phyloP scores from a whole-genome alignment of 2,113 vertebrate genomes.

The Notiomystis cincta region DNA sequence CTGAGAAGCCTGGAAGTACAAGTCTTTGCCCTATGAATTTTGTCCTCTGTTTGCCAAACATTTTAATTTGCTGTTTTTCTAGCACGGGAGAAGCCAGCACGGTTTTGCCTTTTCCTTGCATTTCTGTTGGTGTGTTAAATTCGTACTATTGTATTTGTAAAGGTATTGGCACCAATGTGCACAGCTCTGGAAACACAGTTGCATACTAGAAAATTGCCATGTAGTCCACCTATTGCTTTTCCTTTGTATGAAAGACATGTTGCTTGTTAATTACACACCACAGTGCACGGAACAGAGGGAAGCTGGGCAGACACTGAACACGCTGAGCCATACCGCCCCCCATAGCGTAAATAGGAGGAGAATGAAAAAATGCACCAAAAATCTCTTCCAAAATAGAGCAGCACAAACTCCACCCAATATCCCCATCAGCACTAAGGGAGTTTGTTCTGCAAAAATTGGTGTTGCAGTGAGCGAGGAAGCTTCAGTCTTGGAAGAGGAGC shows the following conservation, averaged over 20 bases:
- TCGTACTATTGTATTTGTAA: conserved; percentile 12
- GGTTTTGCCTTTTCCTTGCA: conserved; percentile 30
- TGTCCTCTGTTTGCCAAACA: conserved; percentile 52
- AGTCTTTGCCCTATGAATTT: neutral
- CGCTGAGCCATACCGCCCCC: neutral
- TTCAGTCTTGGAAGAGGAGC: neutral
- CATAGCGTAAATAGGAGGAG: neutral
- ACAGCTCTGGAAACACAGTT: conserved; percentile 56
- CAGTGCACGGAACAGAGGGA: conserved; percentile 27
- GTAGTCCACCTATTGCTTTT: conserved; percentile 52
- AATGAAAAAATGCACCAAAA: conserved; percentile 20
- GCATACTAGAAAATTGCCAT: conserved; percentile 19
- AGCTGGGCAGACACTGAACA: conserved; percentile 14
- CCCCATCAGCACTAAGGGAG: neutral
- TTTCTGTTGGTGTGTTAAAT: conserved; percentile 40
- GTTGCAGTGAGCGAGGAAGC: neutral
- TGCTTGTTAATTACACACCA: conserved; percentile 45
- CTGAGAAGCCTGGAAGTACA: conserved; percentile 37
- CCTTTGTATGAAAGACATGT: neutral
- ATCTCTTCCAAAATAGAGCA: neutral
- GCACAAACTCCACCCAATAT: neutral
- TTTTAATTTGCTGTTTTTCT: conserved; percentile 53
- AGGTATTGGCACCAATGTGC: conserved; percentile 47
- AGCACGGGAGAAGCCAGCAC: conserved; percentile 26
- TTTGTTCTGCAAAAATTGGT: neutral